A percentile compares a stretch with the other conserved stretches of the same genome.
Conservation (phyloP, 2,888 invertebrate genomes). For the Dysmachus trigonus region DNA sequence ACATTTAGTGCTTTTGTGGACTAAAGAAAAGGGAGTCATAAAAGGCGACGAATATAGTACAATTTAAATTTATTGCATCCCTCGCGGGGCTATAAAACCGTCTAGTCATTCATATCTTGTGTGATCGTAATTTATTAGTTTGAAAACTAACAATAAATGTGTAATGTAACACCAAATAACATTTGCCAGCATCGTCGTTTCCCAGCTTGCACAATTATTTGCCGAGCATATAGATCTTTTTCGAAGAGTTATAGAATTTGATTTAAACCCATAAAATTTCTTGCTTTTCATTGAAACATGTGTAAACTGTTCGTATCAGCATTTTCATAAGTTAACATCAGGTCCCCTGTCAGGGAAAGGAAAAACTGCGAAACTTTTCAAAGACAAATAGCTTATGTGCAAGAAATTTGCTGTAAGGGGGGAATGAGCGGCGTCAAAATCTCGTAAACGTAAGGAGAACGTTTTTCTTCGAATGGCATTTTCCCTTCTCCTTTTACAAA, state of each 20-base stretch:
- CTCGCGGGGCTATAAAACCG: background rate
- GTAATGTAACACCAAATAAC: background rate
- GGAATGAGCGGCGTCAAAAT: constrained; percentile 46
- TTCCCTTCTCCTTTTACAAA: constrained; percentile 25
- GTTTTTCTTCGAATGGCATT: constrained; percentile 34
- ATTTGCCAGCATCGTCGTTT: background rate
- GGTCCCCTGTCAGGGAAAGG: constrained; percentile 16
- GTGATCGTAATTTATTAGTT: background rate
- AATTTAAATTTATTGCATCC: background rate
- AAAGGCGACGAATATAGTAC: background rate
- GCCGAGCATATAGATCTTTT: background rate
- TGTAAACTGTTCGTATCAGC: constrained; percentile 40
- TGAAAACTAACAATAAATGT: background rate
- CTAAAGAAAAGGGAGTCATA: background rate
- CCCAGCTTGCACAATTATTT: background rate
- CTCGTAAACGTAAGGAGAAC: constrained; percentile 45
- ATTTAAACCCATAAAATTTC: constrained; percentile 24
- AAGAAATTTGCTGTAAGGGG: constrained; percentile 42
- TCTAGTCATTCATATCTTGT: background rate
- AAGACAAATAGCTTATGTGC: constrained; percentile 46
- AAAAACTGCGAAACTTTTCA: constrained; percentile 39
- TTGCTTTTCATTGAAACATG: constrained; percentile 31
- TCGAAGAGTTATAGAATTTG: background rate
- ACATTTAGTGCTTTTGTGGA: background rate
- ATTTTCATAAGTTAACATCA: constrained; percentile 39